A percentile compares a stretch with the other conserved stretches of the same genome.
phyloP scores from a whole-genome alignment of 2,797 vertebrate species.

The Phataginus tetradactyla region DNA sequence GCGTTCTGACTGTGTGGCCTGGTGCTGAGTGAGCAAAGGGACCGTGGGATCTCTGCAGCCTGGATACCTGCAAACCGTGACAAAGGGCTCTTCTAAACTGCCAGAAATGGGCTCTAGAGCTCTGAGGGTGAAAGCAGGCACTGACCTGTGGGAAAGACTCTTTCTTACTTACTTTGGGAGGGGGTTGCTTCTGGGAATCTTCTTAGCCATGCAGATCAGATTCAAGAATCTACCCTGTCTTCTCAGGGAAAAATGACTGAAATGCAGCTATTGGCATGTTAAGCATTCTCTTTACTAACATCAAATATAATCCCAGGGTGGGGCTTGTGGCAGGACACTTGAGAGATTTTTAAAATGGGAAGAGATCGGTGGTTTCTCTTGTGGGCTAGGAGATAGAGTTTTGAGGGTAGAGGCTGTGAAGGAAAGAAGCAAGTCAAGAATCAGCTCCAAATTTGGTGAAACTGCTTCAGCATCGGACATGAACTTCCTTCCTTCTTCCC shows the following conservation, averaged over 20 bases:
- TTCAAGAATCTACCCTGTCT: neutral
- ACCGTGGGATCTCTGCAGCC: neutral
- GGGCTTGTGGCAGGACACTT: neutral
- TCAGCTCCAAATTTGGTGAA: neutral
- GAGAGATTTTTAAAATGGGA: neutral
- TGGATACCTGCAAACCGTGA: neutral
- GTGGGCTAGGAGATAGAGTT: neutral
- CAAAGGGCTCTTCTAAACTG: neutral
- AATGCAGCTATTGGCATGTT: neutral
- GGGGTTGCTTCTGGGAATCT: neutral
- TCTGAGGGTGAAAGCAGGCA: neutral
- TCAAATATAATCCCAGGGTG: neutral
- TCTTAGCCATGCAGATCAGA: neutral
- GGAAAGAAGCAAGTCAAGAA: neutral
- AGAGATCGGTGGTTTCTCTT: neutral
- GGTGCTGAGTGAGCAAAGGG: neutral
- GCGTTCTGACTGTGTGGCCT: neutral
- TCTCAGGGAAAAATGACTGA: neutral
- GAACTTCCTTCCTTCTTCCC: neutral
- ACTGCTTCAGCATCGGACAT: neutral
- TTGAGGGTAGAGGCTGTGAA: neutral
- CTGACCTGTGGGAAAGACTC: neutral
- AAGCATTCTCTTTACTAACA: neutral
- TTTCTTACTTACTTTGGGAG: neutral
- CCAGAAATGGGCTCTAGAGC: neutral